Conservation (phyloP, 1,140 invertebrate genomes). For the Drosophila dunni region DNA sequence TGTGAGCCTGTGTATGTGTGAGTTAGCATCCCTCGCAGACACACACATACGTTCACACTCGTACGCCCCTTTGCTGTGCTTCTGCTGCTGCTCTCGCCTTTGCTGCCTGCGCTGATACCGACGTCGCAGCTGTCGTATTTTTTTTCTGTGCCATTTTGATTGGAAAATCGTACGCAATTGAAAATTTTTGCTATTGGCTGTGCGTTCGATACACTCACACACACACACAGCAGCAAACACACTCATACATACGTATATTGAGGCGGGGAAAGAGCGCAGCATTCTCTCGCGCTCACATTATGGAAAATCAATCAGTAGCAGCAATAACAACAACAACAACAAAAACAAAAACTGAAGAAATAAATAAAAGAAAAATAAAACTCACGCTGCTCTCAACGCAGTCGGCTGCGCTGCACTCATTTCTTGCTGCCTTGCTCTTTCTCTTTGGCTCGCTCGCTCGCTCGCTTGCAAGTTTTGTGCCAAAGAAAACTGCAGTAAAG, state of each 20-base stretch:
- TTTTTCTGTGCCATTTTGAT: conserved; percentile 74
- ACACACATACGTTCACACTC: conserved; percentile 30
- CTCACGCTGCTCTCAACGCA: conserved; percentile 23
- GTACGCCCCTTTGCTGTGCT: conserved; percentile 47
- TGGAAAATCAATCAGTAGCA: conserved; percentile 77
- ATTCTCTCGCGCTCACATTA: conserved; percentile 58
- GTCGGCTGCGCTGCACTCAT: background rate
- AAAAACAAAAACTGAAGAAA: background rate
- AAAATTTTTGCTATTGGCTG: conserved; percentile 80
- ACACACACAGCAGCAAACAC: conserved; percentile 9
- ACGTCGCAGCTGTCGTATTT: conserved; percentile 37
- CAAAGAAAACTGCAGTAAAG: conserved; percentile 46
- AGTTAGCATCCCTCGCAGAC: conserved; percentile 32
- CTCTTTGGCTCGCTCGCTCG: conserved; percentile 25
- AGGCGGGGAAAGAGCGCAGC: conserved; percentile 30
- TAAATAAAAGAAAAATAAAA: conserved; percentile 31
- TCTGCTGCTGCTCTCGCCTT: conserved; percentile 3
- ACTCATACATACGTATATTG: conserved; percentile 5
- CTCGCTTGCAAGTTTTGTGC: conserved; percentile 46
- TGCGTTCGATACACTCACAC: conserved; percentile 69
- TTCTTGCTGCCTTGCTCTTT: conserved; percentile 11
- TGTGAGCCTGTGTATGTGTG: conserved; percentile 4
- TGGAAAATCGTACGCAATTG: conserved; percentile 82
- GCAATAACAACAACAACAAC: conserved; percentile 38
- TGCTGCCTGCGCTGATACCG: conserved; percentile 8